These are phyloP conservation scores for Oreochromis tanganicae DNA, from an alignment of 2,113 vertebrate genomes.

Conservation along the genomic window DNA sequence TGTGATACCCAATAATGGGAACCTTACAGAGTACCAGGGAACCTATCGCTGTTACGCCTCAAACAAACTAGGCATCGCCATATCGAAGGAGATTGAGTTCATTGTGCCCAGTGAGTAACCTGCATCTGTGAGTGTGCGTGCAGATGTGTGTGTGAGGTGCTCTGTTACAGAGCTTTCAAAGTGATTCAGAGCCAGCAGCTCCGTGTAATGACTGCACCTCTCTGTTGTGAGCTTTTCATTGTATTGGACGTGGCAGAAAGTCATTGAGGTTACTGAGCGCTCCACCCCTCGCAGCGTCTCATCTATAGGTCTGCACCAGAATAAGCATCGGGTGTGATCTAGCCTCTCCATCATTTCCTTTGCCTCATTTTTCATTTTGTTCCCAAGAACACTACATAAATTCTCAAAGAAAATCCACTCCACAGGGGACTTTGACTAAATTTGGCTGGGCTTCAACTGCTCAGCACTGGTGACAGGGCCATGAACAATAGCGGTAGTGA, in stretches of 20 bases:
- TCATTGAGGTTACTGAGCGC: conserved; percentile 30
- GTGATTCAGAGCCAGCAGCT: conserved; percentile 44
- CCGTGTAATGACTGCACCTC: conserved; percentile 27
- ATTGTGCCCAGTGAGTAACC: conserved; percentile 87
- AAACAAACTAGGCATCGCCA: conserved; percentile 84
- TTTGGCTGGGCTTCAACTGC: conserved; percentile 26
- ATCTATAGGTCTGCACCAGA: conserved; percentile 1
- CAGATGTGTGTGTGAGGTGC: not conserved
- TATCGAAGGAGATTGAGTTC: conserved; percentile 89
- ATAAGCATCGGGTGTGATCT: conserved; percentile 2
- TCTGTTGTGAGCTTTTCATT: conserved; percentile 30
- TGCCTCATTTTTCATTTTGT: conserved; percentile 50
- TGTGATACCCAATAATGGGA: conserved; percentile 85
- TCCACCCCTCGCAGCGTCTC: not conserved
- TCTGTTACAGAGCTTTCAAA: conserved; percentile 48
- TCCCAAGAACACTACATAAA: conserved; percentile 35
- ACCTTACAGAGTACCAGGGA: conserved; percentile 86
- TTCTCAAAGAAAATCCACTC: conserved; percentile 35
- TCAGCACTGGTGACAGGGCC: conserved; percentile 3
- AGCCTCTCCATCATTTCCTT: conserved; percentile 45
- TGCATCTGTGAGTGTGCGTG: not conserved
- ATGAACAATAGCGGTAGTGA: not conserved
- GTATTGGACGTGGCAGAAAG: conserved; percentile 46
- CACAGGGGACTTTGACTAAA: conserved; percentile 3
- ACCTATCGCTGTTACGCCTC: conserved; percentile 87